Evolutionary conservation across 2,797 vertebrate genomes (phyloP).

Genomic region (Emys orbicularis): DNA sequence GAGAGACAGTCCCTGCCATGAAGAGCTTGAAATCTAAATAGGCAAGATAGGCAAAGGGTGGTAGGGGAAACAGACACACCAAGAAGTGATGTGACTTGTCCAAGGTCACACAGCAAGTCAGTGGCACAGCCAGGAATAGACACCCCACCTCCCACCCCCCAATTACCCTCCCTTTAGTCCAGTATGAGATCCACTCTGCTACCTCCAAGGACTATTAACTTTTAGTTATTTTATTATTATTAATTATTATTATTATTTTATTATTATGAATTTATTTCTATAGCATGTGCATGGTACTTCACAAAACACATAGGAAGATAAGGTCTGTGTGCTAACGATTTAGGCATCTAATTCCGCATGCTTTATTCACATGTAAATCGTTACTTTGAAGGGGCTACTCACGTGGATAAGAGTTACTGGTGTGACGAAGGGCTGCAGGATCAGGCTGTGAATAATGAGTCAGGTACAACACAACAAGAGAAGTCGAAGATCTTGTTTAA

Average conservation of each 20-base stretch:
- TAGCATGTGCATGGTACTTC: neutral
- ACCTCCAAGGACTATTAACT: neutral
- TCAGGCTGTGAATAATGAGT: neutral
- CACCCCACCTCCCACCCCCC: neutral
- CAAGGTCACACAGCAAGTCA: neutral
- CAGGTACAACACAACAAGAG: neutral
- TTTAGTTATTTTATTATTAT: neutral
- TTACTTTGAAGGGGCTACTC: slow-evolving; percentile 2
- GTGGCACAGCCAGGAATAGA: neutral
- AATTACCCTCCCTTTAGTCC: neutral
- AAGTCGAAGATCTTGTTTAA: neutral
- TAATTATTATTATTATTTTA: neutral
- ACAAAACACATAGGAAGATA: neutral
- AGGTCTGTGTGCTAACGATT: neutral
- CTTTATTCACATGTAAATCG: slow-evolving; percentile 26
- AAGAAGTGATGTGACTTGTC: neutral
- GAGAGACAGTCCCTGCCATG: neutral
- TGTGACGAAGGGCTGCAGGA: neutral
- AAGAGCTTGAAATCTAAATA: neutral
- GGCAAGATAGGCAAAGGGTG: neutral
- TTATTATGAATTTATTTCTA: neutral
- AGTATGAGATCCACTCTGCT: neutral
- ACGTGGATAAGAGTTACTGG: slow-evolving; percentile 16
- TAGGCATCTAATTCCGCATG: neutral
- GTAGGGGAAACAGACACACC: neutral